phyloP scores from a whole-genome alignment of 2,797 vertebrate species.

The Enteromius fasciolatus region DNA sequence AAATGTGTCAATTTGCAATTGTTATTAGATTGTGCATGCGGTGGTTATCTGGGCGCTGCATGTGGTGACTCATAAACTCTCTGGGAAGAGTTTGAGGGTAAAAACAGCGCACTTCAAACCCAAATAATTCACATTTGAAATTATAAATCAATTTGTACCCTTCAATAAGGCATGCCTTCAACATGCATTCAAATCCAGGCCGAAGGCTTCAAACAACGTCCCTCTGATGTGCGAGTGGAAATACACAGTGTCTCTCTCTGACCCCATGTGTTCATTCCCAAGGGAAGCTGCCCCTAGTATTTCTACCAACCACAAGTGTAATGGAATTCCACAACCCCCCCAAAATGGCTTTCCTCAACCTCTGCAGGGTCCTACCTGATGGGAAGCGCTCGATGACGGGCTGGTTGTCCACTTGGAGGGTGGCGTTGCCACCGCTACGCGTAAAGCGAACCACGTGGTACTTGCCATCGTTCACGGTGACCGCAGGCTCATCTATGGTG shows the following conservation, averaged over 20 bases:
- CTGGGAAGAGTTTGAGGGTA: constrained; percentile 60
- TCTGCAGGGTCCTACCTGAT: constrained; percentile 83
- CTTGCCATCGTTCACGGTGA: constrained; percentile 91
- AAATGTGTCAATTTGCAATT: constrained; percentile 66
- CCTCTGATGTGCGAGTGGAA: constrained; percentile 53
- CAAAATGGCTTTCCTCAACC: constrained; percentile 1
- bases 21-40: constrained; percentile 66
- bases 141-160: constrained; percentile 62
- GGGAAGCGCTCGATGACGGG: constrained; percentile 93
- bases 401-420: constrained; percentile 96
- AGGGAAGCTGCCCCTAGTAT: constrained; percentile 29
- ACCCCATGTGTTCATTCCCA: constrained; percentile 26
- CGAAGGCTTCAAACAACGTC: constrained; percentile 59
- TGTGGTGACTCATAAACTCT: constrained; percentile 59
- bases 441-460: constrained; percentile 97
- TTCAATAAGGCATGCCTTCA: constrained; percentile 58
- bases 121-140: constrained; percentile 57
- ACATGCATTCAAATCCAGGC: constrained; percentile 56
- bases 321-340: constrained; percentile 9
- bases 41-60: constrained; percentile 57
- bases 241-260: constrained; percentile 57
- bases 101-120: constrained; percentile 60
- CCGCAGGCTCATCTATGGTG: constrained; percentile 89
- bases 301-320: constrained; percentile 39
- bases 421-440: constrained; percentile 93